These are phyloP conservation scores for Timandra comae DNA, from an alignment of 2,888 invertebrate species.

Conservation along the genomic window DNA sequence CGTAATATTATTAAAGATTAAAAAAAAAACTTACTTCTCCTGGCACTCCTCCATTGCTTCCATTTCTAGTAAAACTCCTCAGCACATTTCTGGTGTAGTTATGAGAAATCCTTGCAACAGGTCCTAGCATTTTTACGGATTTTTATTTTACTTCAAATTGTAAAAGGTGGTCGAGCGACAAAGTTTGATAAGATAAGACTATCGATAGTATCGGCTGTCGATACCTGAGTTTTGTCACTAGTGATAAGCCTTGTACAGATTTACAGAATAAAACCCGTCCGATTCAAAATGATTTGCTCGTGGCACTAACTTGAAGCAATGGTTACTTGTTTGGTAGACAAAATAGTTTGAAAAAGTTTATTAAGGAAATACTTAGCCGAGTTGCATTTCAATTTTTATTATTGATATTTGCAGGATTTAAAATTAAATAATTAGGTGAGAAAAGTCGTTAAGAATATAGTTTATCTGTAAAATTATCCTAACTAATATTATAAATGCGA, in stretches of 20 bases:
- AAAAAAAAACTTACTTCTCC: slow-evolving; percentile 57
- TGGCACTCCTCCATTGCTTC: slow-evolving; percentile 58
- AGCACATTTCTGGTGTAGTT: slow-evolving; percentile 54
- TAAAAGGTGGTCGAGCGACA: slow-evolving; percentile 23
- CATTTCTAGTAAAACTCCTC: slow-evolving; percentile 51
- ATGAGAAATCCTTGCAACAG: slow-evolving; percentile 54
- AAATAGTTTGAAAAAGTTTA: too few species aligned
- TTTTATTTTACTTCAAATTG: slow-evolving; percentile 9
- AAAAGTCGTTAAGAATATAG: too few species aligned
- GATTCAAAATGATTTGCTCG: slow-evolving; percentile 8
- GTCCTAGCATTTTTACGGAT: slow-evolving; percentile 55
- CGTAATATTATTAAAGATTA: too few species aligned
- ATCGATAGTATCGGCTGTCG: slow-evolving; percentile 33
- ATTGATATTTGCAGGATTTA: too few species aligned
- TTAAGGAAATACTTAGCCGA: too few species aligned
- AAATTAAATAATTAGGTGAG: too few species aligned
- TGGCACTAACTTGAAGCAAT: too few species aligned
- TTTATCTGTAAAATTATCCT: too few species aligned
- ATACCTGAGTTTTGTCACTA: slow-evolving; percentile 25
- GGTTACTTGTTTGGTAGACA: too few species aligned
- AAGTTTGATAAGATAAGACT: slow-evolving; percentile 51
- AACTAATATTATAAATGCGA: too few species aligned
- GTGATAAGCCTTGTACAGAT: slow-evolving; percentile 28
- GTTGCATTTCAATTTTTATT: too few species aligned
- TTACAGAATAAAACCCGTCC: slow-evolving; percentile 14